Conservation (phyloP, 2,113 vertebrate genomes). For the Petrocephalus microphthalmus region DNA sequence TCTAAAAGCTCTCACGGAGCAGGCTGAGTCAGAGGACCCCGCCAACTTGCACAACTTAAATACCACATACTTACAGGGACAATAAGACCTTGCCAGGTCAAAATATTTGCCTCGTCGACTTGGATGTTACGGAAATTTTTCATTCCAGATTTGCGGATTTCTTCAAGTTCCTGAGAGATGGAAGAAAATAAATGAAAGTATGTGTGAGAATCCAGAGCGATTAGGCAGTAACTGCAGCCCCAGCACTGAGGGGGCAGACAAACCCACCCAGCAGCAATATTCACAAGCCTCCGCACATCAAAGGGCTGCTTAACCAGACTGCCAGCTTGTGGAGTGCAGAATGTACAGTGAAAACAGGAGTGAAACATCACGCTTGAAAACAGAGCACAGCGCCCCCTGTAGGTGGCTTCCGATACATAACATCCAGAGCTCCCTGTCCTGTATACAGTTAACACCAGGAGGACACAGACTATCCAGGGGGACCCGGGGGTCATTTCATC, state of each 20-base stretch:
- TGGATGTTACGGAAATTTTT: constrained; percentile 91
- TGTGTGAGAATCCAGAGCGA: neutral
- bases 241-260: neutral
- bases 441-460: neutral
- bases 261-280: neutral
- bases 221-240: neutral
- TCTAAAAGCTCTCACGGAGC: neutral
- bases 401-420: neutral
- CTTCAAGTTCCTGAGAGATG: constrained; percentile 84
- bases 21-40: neutral
- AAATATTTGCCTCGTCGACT: constrained; percentile 91
- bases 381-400: neutral
- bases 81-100: constrained; percentile 94
- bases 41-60: neutral
- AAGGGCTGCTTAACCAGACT: neutral
- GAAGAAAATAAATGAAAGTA: constrained; percentile 29
- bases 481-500: neutral
- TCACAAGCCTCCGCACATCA: neutral
- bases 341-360: neutral
- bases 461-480: neutral
- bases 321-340: neutral
- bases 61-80: constrained; percentile 82
- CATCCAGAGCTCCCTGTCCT: neutral
- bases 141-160: constrained; percentile 83
- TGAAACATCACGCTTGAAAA: neutral